Conservation (phyloP, 2,888 invertebrate species). For the Rotaria macrura region DNA sequence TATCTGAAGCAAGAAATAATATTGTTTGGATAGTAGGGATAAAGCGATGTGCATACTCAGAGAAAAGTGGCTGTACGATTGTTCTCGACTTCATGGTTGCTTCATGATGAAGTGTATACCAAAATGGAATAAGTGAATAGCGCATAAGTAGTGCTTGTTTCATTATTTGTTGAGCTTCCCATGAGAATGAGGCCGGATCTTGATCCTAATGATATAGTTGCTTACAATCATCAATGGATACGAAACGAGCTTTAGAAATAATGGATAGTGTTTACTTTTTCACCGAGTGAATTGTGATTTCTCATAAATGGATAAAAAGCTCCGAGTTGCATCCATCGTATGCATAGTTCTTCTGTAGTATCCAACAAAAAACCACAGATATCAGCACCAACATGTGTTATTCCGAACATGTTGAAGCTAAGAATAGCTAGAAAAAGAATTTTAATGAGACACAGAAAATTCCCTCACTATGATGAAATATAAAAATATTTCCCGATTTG, state of each 20-base stretch:
- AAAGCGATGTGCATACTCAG: neutral
- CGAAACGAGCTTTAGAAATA: neutral
- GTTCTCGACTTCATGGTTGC: conserved; percentile 1
- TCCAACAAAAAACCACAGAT: conserved; percentile 45
- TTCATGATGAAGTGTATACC: conserved; percentile 20
- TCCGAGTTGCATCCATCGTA: conserved; percentile 40
- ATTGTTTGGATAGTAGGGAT: too few species aligned
- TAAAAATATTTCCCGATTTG: too few species aligned
- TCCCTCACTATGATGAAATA: too few species aligned
- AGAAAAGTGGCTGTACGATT: conserved; percentile 25
- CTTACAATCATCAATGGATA: neutral
- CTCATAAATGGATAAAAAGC: conserved; percentile 38
- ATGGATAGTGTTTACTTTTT: neutral
- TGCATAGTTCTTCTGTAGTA: conserved; percentile 38
- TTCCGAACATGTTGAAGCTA: conserved; percentile 42
- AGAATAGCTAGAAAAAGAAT: conserved; percentile 19
- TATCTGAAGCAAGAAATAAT: neutral
- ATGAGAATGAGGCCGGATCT: conserved; percentile 28
- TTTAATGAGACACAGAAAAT: neutral
- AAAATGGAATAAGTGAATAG: conserved; percentile 7
- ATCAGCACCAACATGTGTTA: conserved; percentile 47
- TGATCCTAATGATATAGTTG: conserved; percentile 18
- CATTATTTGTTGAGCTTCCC: conserved; percentile 36
- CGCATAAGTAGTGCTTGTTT: conserved; percentile 54
- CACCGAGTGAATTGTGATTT: conserved; percentile 49